phyloP scores from a whole-genome alignment of 2,888 invertebrate species.

The Apoderus coryli region DNA sequence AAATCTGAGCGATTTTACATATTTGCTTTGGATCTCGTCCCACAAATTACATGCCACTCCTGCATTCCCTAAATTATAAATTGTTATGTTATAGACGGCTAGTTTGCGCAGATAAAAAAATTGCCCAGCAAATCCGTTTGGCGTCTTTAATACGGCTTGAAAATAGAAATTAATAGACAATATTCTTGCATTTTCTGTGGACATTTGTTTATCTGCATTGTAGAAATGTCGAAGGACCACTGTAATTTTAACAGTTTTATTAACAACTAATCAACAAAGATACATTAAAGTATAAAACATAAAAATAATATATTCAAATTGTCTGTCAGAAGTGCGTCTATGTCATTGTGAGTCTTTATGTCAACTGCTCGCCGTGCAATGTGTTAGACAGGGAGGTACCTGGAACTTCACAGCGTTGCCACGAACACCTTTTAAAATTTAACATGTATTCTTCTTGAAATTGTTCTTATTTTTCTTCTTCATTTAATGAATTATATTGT shows the following conservation, averaged over 20 bases:
- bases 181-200: conserved; percentile 14
- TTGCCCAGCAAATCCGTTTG: conserved; percentile 20
- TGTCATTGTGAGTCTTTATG: too few relatives aligned
- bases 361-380: too few relatives aligned
- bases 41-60: conserved; percentile 21
- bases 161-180: conserved; percentile 23
- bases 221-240: too few relatives aligned
- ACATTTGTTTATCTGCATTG: conserved; percentile 20
- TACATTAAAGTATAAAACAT: too few relatives aligned
- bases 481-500: conserved; percentile 12
- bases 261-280: too few relatives aligned
- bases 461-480: conserved; percentile 13
- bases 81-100: conserved; percentile 23
- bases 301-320: too few relatives aligned
- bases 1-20: conserved; percentile 16
- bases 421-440: conserved; percentile 17
- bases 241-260: too few relatives aligned
- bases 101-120: conserved; percentile 23
- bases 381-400: too few relatives aligned
- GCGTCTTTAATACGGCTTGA: conserved; percentile 21
- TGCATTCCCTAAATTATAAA: conserved; percentile 24
- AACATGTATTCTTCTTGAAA: conserved; percentile 11
- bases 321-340: too few relatives aligned
- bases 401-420: conserved; percentile 14
- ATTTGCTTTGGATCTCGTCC: conserved; percentile 23